Evolutionary conservation across 2,888 invertebrate species (phyloP), one percentile per base, ranked within the genome.

Genomic region (Acronicta alni): DNA sequence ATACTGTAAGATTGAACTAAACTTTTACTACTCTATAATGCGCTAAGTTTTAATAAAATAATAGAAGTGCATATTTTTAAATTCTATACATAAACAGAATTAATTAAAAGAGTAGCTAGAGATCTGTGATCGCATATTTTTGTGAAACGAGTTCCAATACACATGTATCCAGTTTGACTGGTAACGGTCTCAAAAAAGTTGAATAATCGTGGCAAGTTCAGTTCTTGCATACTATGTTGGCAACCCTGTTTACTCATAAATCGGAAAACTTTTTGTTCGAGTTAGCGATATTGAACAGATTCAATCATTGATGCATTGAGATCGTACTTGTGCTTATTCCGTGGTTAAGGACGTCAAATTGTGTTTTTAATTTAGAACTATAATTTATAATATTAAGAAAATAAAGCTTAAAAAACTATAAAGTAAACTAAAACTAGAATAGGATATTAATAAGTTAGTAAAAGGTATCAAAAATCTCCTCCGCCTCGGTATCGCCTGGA

Each of bases 241-340:
- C 44, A 41, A 41, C 35, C 47, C 39, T 32, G 23, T 18, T 47
- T 35, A n/a, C 32, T 41, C 54, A 59, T 67, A 69, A 60, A 70
- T 72, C 51, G 62, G 63, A 59, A 42, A 48, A 55, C n/a, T 66
- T 67, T 61, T 51, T 61, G 14, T 41, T 43, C 48, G 35, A 53
- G 44, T 59, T 63, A 63, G 72, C 59, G 42, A 61, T 74, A 49
- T 74, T 56, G 56, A 61, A 65, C 65, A 54, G 57, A 72, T 69
- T 49, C 46, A 42, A 54, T 47, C 30, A 39, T 32, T 43, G 63
- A 53, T 45, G 63, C 42, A 20, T 30, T 30, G 12, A 30, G 12
- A 30, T 30, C 30, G 10, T 30, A 3, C 30, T 30, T 30, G 30
- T 30, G 30, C 12, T 30, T 30, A 30, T 12, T 30, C 12, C 12